These are phyloP conservation scores for Pristionchus mayeri DNA, from an alignment of 2,888 invertebrate species.

Conservation along the genomic window DNA sequence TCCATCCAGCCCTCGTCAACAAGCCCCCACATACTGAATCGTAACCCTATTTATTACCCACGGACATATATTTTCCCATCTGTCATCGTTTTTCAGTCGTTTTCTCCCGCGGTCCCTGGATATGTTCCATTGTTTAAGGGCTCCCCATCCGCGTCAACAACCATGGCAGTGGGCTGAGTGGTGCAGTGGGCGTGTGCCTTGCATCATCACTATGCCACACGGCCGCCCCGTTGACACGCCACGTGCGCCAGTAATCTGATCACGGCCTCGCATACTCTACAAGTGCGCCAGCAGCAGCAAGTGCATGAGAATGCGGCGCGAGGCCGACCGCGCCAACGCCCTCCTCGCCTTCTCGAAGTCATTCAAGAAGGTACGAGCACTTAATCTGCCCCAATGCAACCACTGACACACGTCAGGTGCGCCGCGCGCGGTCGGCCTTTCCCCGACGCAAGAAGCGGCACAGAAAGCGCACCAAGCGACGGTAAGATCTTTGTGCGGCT, in stretches of 20 bases:
- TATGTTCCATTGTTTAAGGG: neutral
- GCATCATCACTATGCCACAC: conserved; percentile 23
- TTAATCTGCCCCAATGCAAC: neutral
- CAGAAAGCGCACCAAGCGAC: conserved; percentile 53
- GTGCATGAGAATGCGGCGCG: conserved; percentile 17
- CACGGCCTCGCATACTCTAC: too few relatives aligned
- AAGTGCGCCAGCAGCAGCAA: neutral
- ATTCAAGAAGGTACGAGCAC: conserved; percentile 72
- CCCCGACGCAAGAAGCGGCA: conserved; percentile 60
- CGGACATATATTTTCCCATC: neutral
- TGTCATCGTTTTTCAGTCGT: neutral
- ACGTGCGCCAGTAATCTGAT: conserved; percentile 2
- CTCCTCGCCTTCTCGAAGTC: conserved; percentile 73
- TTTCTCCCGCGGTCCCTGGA: neutral
- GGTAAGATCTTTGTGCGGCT: neutral
- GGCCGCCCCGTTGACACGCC: neutral
- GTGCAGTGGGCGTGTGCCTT: neutral
- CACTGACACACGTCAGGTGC: conserved; percentile 15
- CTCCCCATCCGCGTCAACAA: neutral
- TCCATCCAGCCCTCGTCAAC: too few relatives aligned
- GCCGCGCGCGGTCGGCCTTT: conserved; percentile 45
- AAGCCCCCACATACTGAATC: too few relatives aligned
- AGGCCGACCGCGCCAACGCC: conserved; percentile 58
- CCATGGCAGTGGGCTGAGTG: neutral
- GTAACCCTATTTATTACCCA: too few relatives aligned